Evolutionary conservation across 2,888 invertebrate genomes (phyloP), one percentile per base, ranked within the genome.

Genomic region (Lordiphosa andalusiaca): DNA sequence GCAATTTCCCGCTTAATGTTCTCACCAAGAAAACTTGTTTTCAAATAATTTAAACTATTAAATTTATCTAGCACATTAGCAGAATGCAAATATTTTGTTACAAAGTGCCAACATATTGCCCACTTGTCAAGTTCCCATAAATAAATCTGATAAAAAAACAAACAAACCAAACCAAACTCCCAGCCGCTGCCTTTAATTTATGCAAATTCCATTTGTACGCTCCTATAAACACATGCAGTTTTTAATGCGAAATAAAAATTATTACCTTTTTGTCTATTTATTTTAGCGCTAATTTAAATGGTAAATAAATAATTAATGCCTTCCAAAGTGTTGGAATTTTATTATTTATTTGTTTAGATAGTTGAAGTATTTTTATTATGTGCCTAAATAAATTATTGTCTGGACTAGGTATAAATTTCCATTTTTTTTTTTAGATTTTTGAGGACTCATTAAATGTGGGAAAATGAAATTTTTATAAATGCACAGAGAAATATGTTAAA

Each of bases 291-390:
- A 69, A 67, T 78, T 71, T 57, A 63, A 75, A 72, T 50, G 60
- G 47, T 56, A 62, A 64, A 72, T 75, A 72, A 82, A 82, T 82
- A 67, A 82, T 75, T 72, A 71, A 75, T 62, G 59, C 19, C n/a
- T 25, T 35, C 42, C 30, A 61, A 46, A 68, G 66, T 77, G 78
- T 63, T 63, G 54, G 48, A 46, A 52, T 13, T 60, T 50, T 19
- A 19, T 23, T 33, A 37, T 58, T 37, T 46, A 60, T 53, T 65
- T 55, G 23, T 30, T 21, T 13, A 33, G 12, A 50, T 40, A 48
- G 48, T 38, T 49, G 49, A 40, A 19, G 33, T 47, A 36, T 25
- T 53, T 58, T 33, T 47, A 42, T 44, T 44, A 19, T 53, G 47
- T 37, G 39, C 52, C 46, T 64, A 55, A 64, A 63, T 63, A 55